Evolutionary conservation across 2,888 invertebrate genomes (phyloP), one percentile per base, ranked within the genome.

Genomic region (Hyalella azteca): DNA sequence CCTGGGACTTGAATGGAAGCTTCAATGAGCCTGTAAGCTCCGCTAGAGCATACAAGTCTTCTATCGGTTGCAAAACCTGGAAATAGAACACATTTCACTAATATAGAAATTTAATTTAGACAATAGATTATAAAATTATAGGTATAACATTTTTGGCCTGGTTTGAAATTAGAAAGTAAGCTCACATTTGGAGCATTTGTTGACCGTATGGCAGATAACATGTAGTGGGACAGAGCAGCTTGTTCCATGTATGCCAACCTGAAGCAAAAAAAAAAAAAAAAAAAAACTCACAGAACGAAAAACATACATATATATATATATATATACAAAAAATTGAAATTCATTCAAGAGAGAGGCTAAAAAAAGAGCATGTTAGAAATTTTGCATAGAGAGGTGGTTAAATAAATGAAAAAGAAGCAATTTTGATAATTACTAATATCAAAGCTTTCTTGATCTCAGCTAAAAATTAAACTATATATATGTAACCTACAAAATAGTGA

Each of bases 231-330:
- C 66, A 66, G 39, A 36, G 66, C 66, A 13, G 36, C 36, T 1
- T 66, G 66, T 36, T 66, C 66, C 66, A 66, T 66, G 66, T 66
- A 66, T 5, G 66, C 22, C 11, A 15, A 39, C 19, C 66, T 66
- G 66, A 29, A n/a, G n/a, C n/a, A 13, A 36, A 15, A 66, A 66
- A 59, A 13, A 59, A n/a, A n/a, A n/a, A n/a, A n/a, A n/a, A n/a
- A n/a, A n/a, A n/a, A n/a, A n/a, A n/a, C n/a, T n/a, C n/a, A n/a
- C n/a, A n/a, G n/a, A n/a, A n/a, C n/a, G n/a, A n/a, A n/a, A n/a
- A n/a, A n/a, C n/a, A n/a, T n/a, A n/a, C n/a, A n/a, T n/a, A n/a
- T n/a, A n/a, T n/a, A n/a, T n/a, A n/a, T n/a, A n/a, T n/a, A n/a
- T n/a, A n/a, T n/a, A n/a, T n/a, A n/a, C n/a, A n/a, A n/a, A n/a